phyloP scores from a whole-genome alignment of 1,140 invertebrate genomes.

The Mylabris phalerata region DNA sequence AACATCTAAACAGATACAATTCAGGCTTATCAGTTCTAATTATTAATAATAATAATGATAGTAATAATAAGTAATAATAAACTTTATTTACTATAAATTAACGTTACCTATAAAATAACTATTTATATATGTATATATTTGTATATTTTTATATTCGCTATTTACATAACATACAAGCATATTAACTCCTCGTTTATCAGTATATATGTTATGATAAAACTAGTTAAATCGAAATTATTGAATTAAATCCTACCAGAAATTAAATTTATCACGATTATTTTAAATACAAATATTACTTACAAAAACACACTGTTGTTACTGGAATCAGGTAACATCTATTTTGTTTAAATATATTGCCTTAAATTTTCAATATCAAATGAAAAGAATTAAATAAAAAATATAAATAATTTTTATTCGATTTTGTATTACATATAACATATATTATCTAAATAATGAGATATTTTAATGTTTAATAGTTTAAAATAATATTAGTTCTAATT shows the following conservation, averaged over 20 bases:
- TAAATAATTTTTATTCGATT: neutral
- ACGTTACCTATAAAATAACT: constrained; percentile 13
- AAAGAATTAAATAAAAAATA: neutral
- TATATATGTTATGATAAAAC: neutral
- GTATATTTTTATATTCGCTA: constrained; percentile 12
- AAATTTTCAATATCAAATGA: constrained; percentile 3
- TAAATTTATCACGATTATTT: neutral
- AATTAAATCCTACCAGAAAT: no score
- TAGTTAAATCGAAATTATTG: no score
- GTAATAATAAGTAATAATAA: neutral
- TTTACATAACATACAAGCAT: constrained; percentile 19
- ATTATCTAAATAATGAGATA: neutral
- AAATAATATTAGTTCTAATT: neutral
- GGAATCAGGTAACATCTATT: constrained; percentile 7
- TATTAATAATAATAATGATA: neutral
- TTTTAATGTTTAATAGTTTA: neutral
- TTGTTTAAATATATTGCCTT: constrained; percentile 8
- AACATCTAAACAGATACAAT: constrained; percentile 5
- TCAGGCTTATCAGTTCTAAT: neutral
- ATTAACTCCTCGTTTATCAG: constrained; percentile 7
- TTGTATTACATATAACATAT: neutral
- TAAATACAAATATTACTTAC: constrained; percentile 8
- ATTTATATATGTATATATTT: constrained; percentile 2
- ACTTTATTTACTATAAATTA: constrained; percentile 16
- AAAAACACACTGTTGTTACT: constrained; percentile 9